Percentiles rank a stretch among this genome's conserved stretches.
These are phyloP conservation scores for Palaemon carinicauda DNA, from an alignment of 1,140 invertebrate genomes.

Conservation along the genomic window DNA sequence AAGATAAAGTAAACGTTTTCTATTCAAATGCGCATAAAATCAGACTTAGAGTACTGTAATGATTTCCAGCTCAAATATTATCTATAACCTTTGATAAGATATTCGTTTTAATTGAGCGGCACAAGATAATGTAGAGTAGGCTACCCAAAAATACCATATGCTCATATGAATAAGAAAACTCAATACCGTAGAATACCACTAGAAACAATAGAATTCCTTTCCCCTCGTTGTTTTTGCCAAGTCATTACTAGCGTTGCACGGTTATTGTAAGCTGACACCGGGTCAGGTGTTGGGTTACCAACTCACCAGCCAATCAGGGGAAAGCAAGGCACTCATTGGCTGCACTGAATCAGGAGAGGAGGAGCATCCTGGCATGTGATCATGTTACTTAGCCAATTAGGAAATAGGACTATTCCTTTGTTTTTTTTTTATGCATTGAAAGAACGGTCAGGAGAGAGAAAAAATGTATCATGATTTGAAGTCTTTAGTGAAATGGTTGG, in stretches of 20 bases:
- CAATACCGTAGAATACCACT: no score
- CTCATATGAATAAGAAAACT: no score
- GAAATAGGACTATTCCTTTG: neutral
- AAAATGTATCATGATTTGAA: no score
- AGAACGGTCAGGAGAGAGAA: neutral
- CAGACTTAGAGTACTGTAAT: no score
- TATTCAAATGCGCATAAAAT: no score
- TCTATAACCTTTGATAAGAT: no score
- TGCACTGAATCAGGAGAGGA: neutral
- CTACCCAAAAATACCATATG: no score
- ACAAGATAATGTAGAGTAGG: neutral
- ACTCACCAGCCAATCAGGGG: neutral
- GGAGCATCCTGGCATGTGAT: neutral
- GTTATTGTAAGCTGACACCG: conserved; percentile 1
- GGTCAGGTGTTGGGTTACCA: neutral
- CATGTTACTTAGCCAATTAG: neutral
- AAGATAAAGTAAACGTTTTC: no score
- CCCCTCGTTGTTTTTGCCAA: neutral
- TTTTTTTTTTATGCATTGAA: neutral
- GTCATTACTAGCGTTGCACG: neutral
- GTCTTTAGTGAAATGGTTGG: no score
- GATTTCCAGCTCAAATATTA: no score
- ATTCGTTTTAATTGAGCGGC: neutral
- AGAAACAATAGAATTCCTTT: neutral
- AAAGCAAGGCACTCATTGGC: neutral